Evolutionary conservation across 2,113 vertebrate genomes (phyloP).

Genomic region (Anser brachyrhynchus): DNA sequence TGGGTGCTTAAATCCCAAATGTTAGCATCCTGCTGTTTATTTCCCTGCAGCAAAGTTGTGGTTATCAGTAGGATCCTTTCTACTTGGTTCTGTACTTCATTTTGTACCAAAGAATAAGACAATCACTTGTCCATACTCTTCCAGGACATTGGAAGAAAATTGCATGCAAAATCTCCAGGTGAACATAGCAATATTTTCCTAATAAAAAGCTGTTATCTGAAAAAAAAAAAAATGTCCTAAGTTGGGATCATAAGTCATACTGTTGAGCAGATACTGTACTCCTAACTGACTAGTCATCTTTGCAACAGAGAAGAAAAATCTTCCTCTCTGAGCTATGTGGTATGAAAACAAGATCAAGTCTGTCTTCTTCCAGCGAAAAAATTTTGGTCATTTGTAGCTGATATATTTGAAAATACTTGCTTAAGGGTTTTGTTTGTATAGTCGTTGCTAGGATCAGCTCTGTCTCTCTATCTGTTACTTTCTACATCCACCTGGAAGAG

Average conservation of each 20-base stretch:
- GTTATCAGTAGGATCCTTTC: not conserved
- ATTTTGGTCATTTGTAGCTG: not conserved
- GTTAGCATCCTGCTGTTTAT: not conserved
- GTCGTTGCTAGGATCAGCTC: not conserved
- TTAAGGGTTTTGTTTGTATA: not conserved
- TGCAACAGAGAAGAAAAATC: not conserved
- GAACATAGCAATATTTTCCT: not conserved
- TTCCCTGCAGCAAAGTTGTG: not conserved
- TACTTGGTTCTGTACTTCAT: not conserved
- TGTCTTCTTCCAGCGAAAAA: not conserved
- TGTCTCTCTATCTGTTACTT: not conserved
- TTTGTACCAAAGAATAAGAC: not conserved
- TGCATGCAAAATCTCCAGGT: not conserved
- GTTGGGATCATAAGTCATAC: not conserved
- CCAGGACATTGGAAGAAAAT: rapidly evolving
- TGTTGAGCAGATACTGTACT: not conserved
- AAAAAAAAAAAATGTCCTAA: not conserved
- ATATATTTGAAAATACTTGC: conserved; percentile 22
- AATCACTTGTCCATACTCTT: not conserved
- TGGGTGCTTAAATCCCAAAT: not conserved
- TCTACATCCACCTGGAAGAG: not conserved
- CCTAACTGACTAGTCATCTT: not conserved
- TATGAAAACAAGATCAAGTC: not conserved
- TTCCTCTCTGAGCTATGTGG: not conserved
- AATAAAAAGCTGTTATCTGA: not conserved